A percentile compares a stretch with the other conserved stretches of the same genome.
These are phyloP conservation scores for Brachypalpus laphriformis DNA, from an alignment of 2,888 invertebrate species.

Conservation along the genomic window DNA sequence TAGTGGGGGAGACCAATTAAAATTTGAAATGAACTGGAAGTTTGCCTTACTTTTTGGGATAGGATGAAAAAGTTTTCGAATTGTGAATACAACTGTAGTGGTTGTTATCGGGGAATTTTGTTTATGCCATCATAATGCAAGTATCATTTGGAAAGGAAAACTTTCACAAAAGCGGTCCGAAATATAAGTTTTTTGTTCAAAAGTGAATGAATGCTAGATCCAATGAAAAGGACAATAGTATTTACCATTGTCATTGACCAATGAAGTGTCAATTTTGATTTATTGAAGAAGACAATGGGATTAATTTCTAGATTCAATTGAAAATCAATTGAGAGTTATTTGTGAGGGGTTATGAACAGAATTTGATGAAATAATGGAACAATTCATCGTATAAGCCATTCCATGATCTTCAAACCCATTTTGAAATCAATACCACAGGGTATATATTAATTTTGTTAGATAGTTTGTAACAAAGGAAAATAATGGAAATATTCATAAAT, in stretches of 20 bases:
- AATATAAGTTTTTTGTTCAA: background rate
- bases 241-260: background rate
- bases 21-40: slow-evolving; percentile 27
- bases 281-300: background rate
- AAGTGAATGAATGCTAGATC: background rate
- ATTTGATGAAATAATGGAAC: background rate
- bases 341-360: background rate
- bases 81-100: background rate
- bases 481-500: too few species aligned
- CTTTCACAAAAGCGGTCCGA: too few species aligned
- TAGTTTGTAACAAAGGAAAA: too few species aligned
- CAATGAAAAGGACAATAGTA: background rate
- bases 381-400: too few species aligned
- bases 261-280: background rate
- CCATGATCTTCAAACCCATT: too few species aligned
- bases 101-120: background rate
- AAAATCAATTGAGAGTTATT: background rate
- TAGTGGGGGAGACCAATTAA: slow-evolving; percentile 5
- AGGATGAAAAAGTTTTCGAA: background rate
- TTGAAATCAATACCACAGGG: too few species aligned
- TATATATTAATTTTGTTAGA: too few species aligned
- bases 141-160: too few species aligned
- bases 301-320: background rate
- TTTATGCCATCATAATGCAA: too few species aligned
- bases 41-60: background rate